A percentile compares a stretch with the other conserved stretches of the same genome.
Evolutionary conservation across 2,888 invertebrate species (phyloP).

Genomic region (Chesias legatella): DNA sequence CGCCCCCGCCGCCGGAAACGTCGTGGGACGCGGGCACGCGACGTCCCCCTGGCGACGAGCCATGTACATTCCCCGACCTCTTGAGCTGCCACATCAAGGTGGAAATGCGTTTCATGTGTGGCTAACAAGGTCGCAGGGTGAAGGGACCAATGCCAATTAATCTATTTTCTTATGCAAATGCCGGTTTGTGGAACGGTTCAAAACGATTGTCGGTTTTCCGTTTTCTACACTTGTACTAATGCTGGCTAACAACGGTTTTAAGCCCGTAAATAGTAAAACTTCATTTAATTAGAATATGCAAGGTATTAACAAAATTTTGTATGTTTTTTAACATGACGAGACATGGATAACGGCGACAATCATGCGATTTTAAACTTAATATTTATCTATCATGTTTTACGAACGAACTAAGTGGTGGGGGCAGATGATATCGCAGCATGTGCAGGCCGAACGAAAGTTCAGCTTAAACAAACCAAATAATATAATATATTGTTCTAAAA

Average conservation of each 20-base stretch:
- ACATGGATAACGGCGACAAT: too few species aligned
- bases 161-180: constrained; percentile 31
- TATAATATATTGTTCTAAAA: too few species aligned
- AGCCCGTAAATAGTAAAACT: too few species aligned
- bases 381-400: too few species aligned
- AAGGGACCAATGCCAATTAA: constrained; percentile 31
- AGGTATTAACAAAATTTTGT: too few species aligned
- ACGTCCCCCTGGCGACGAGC: constrained; percentile 58
- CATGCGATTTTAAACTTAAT: too few species aligned
- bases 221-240: constrained; percentile 6
- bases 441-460: too few species aligned
- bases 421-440: too few species aligned
- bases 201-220: constrained; percentile 9
- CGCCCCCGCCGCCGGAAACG: constrained; percentile 54
- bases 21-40: constrained; percentile 61
- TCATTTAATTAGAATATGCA: too few species aligned
- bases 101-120: constrained; percentile 54
- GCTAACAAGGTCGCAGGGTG: constrained; percentile 52
- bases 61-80: constrained; percentile 63
- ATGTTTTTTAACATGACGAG: too few species aligned
- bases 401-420: too few species aligned
- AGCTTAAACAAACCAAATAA: too few species aligned
- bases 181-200: constrained; percentile 1
- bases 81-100: constrained; percentile 48
- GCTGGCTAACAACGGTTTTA: constrained; percentile 2